Percentiles rank a stretch among this genome's conserved stretches.
These are phyloP conservation scores for Sinocyclocheilus grahami DNA, from an alignment of 2,113 vertebrate genomes.

Conservation along the genomic window DNA sequence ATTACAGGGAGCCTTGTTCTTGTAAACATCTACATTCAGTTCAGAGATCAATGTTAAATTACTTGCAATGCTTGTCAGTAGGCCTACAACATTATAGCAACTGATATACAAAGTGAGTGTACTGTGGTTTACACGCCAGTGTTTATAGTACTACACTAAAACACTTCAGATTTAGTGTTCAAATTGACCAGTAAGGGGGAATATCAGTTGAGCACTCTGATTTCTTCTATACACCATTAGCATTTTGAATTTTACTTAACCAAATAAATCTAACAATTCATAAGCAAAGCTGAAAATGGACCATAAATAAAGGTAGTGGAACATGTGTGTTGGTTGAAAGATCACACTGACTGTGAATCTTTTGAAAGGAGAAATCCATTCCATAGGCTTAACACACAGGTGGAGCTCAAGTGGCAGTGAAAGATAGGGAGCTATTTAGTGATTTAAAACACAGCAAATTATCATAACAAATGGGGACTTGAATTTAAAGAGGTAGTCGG, in stretches of 20 bases:
- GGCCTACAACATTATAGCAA: not conserved
- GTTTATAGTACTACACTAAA: not conserved
- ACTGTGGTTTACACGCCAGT: not conserved
- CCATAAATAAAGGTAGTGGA: conserved; percentile 50
- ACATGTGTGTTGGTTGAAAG: conserved; percentile 51
- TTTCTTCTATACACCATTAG: not conserved
- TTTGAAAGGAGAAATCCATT: not conserved
- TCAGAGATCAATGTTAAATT: not conserved
- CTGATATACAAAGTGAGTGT: not conserved
- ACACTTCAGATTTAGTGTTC: not conserved
- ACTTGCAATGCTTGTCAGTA: conserved; percentile 7
- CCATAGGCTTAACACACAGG: not conserved
- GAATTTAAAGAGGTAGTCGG: conserved; percentile 15
- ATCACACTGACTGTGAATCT: conserved; percentile 33
- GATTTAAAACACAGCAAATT: not conserved
- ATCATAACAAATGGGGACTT: not conserved
- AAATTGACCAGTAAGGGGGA: not conserved
- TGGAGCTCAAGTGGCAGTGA: not conserved
- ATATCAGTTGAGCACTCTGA: not conserved
- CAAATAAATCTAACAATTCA: not conserved
- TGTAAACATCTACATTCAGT: conserved; percentile 13
- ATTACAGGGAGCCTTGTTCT: not conserved
- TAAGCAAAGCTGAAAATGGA: conserved; percentile 13
- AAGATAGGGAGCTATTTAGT: not conserved
- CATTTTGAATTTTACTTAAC: not conserved